Conservation (phyloP, 2,888 invertebrate genomes). For the Oscheius sp. region DNA sequence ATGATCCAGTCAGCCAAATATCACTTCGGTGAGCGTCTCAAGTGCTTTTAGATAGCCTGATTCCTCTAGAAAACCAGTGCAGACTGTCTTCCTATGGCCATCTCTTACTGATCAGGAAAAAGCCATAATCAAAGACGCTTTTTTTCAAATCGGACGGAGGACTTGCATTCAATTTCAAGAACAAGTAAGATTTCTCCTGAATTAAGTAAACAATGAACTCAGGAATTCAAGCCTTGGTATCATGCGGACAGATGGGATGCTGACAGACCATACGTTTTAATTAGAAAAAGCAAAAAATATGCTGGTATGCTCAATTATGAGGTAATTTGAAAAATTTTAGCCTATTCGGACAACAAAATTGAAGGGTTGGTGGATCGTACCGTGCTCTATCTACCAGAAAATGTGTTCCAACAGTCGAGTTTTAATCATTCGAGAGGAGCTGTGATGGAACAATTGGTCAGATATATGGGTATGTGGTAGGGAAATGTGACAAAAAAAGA, state of each 20-base stretch:
- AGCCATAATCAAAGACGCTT: conserved; percentile 56
- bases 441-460: conserved; percentile 66
- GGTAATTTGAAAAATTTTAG: conserved; percentile 33
- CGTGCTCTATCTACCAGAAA: conserved; percentile 62
- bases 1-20: background rate
- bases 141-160: conserved; percentile 61
- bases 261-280: conserved; percentile 63
- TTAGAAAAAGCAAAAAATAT: conserved; percentile 65
- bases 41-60: background rate
- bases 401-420: conserved; percentile 48
- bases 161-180: conserved; percentile 63
- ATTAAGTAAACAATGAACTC: background rate
- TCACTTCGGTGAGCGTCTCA: background rate
- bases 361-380: conserved; percentile 63
- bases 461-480: conserved; percentile 61
- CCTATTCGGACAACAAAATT: conserved; percentile 66
- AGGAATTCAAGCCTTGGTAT: conserved; percentile 68
- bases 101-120: conserved; percentile 59
- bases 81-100: conserved; percentile 68
- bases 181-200: conserved; percentile 26
- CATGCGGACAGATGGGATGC: conserved; percentile 67
- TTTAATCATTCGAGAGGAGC: conserved; percentile 58
- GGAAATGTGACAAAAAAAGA: no score
- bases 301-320: conserved; percentile 44
- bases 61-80: conserved; percentile 48